A percentile compares a stretch with the other conserved stretches of the same genome.
Conservation (phyloP, 2,113 vertebrate species). For the Grallaria varia region DNA sequence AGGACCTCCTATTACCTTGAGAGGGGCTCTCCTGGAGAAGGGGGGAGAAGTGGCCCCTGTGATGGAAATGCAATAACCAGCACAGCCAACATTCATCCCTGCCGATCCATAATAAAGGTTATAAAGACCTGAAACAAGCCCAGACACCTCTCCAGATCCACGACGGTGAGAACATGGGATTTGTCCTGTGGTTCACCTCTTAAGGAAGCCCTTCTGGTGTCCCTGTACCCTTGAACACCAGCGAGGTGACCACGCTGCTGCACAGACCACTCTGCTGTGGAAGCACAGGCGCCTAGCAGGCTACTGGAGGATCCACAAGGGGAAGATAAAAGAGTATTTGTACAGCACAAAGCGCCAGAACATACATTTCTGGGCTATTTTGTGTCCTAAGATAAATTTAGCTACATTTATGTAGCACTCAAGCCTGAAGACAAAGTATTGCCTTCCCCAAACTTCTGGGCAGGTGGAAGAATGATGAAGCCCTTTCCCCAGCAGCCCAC, state of each 20-base stretch:
- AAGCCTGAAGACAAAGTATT: background rate
- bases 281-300: background rate
- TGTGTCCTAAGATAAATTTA: background rate
- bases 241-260: fast-evolving
- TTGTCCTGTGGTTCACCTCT: fast-evolving
- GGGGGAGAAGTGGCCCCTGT: fast-evolving
- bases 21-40: background rate
- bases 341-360: background rate
- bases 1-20: background rate
- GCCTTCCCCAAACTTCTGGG: background rate
- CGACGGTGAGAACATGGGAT: fast-evolving
- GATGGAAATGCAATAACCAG: background rate
- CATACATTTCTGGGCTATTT: background rate
- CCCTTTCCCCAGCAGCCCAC: background rate
- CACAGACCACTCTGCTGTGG: background rate
- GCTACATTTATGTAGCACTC: background rate
- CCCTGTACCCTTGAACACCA: fast-evolving
- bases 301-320: background rate
- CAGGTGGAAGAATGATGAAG: fast-evolving
- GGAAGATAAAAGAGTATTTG: background rate
- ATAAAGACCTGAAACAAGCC: background rate
- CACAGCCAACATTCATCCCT: background rate
- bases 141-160: background rate
- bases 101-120: fast-evolving
- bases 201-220: background rate